These are phyloP conservation scores for Vulpes vulpes DNA, from an alignment of 2,113 vertebrate species.

Conservation along the genomic window DNA sequence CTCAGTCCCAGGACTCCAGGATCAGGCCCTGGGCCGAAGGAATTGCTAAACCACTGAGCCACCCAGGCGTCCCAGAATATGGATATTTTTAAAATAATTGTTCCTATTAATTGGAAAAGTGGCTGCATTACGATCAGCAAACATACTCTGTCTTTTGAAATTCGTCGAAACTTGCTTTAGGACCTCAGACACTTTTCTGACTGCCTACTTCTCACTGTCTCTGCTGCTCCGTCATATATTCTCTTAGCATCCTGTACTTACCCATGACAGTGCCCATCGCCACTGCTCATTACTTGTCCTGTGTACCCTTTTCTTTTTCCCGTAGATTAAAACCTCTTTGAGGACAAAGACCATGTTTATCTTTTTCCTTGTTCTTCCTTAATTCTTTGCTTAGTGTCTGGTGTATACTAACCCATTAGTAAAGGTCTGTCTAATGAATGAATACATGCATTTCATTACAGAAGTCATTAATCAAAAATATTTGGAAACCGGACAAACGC, in stretches of 20 bases:
- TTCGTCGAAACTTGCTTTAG: background rate
- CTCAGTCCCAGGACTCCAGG: too few relatives aligned
- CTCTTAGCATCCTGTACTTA: background rate
- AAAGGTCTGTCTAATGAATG: background rate
- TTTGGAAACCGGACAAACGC: background rate
- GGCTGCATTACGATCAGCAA: background rate
- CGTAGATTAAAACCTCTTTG: background rate
- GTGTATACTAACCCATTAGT: background rate
- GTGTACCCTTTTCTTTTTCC: background rate
- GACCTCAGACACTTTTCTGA: background rate
- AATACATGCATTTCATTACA: slow-evolving; percentile 3
- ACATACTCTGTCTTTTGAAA: background rate
- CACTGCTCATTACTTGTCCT: background rate
- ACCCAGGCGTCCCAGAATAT: too few relatives aligned
- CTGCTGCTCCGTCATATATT: background rate
- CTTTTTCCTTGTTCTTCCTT: background rate
- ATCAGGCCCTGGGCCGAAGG: too few relatives aligned
- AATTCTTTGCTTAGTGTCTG: slow-evolving; percentile 16
- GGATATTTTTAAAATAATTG: background rate
- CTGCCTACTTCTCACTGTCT: background rate
- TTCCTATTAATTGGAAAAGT: background rate
- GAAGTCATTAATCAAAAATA: background rate
- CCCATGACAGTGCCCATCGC: background rate
- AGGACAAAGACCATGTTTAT: background rate
- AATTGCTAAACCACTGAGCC: too few relatives aligned